Evolutionary conservation across 2,113 vertebrate species (phyloP).

Genomic region (Melanerpes aurifrons): DNA sequence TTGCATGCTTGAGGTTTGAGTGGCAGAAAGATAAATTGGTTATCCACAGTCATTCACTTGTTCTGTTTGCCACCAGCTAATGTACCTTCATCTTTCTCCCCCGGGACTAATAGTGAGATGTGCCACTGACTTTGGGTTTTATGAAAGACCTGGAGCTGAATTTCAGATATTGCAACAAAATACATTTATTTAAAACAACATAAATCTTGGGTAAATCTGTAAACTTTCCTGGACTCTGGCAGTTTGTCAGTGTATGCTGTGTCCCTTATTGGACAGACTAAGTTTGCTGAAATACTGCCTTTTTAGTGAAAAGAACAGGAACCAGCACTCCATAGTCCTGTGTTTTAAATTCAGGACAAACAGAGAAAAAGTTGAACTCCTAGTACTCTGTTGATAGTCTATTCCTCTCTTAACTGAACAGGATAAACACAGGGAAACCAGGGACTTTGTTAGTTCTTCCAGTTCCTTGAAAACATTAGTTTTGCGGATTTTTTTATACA

Average conservation of each 20-base stretch:
- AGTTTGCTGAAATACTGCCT: not conserved
- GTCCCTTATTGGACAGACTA: not conserved
- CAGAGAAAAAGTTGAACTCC: not conserved
- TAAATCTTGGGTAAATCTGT: not conserved
- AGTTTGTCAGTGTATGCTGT: not conserved
- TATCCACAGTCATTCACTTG: not conserved
- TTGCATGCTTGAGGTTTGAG: not conserved
- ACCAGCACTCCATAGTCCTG: not conserved
- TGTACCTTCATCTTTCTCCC: slow-evolving; percentile 21
- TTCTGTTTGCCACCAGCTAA: not conserved
- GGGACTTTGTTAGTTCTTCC: not conserved
- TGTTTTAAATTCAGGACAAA: not conserved
- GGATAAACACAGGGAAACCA: not conserved
- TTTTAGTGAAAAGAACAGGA: not conserved
- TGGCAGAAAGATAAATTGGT: slow-evolving; percentile 24
- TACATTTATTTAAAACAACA: not conserved
- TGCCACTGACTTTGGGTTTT: not conserved
- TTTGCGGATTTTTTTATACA: not conserved
- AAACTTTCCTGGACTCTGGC: not conserved
- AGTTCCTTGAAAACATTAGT: not conserved
- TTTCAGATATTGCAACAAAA: not conserved
- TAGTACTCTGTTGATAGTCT: not conserved
- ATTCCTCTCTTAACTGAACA: not conserved
- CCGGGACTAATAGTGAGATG: slow-evolving; percentile 3
- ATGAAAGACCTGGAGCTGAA: not conserved